Percentiles rank a stretch among this genome's conserved stretches.
phyloP scores from a whole-genome alignment of 1,140 invertebrate species.

The Drosophila kohkoa region DNA sequence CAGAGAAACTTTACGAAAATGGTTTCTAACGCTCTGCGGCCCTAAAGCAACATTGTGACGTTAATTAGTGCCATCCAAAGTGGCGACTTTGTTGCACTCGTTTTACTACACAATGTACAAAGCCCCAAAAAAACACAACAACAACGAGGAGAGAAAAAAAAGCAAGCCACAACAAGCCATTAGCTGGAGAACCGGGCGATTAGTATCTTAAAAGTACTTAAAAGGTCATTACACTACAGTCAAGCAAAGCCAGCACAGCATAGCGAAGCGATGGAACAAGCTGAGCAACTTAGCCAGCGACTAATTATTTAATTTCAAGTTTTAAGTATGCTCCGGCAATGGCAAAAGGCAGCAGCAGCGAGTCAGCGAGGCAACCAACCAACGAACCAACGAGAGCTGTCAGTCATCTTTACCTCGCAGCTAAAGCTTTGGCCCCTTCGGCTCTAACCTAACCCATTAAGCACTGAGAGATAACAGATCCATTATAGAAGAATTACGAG shows the following conservation, averaged over 20 bases:
- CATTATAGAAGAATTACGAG: conserved; percentile 83
- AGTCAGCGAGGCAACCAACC: background rate
- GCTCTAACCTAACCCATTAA: conserved; percentile 71
- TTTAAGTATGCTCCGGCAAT: conserved; percentile 68
- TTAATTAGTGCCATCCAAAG: conserved; percentile 78
- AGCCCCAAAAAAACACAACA: conserved; percentile 25
- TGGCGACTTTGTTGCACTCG: conserved; percentile 60
- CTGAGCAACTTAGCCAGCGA: conserved; percentile 71
- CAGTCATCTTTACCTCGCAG: conserved; percentile 44
- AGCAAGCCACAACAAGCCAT: conserved; percentile 52
- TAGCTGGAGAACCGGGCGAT: conserved; percentile 60
- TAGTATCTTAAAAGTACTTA: conserved; percentile 83
- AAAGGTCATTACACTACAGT: conserved; percentile 76
- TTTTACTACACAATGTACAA: conserved; percentile 57
- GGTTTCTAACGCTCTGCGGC: conserved; percentile 53
- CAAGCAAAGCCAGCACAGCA: conserved; percentile 35
- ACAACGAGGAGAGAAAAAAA: conserved; percentile 23
- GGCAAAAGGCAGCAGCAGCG: conserved; percentile 4
- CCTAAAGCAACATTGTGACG: conserved; percentile 69
- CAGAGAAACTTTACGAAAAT: conserved; percentile 73
- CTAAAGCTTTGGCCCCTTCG: conserved; percentile 43
- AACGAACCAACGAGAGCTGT: conserved; percentile 57
- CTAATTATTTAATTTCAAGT: conserved; percentile 83
- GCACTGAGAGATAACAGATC: conserved; percentile 78
- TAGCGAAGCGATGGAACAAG: conserved; percentile 14